Percentiles rank a stretch among this genome's conserved stretches.
Conservation (phyloP, 1,140 invertebrate species). For the Pogonomyrmex californicus region DNA sequence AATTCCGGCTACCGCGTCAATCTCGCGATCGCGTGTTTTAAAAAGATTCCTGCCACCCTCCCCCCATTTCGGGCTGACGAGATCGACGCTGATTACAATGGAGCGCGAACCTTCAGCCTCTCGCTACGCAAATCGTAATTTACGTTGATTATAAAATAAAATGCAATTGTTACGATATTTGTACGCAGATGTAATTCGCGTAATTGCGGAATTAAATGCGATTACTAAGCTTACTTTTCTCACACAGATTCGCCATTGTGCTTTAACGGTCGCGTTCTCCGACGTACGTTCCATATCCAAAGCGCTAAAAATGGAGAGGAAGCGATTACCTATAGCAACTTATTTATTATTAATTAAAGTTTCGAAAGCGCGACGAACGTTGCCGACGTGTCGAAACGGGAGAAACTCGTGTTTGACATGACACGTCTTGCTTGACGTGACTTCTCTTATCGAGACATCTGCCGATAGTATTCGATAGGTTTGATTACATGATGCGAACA, state of each 20-base stretch:
- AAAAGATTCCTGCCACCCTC: neutral
- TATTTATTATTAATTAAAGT: conserved; percentile 30
- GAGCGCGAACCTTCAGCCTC: neutral
- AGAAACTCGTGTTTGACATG: conserved; percentile 13
- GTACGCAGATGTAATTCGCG: neutral
- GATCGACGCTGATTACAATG: conserved; percentile 22
- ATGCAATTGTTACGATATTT: neutral
- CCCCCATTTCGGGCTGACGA: too few relatives aligned
- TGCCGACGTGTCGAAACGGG: neutral
- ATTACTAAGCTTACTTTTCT: neutral
- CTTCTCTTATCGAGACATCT: conserved; percentile 15
- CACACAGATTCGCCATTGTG: neutral
- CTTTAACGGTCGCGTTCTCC: neutral
- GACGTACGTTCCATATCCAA: neutral
- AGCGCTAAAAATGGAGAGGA: too few relatives aligned
- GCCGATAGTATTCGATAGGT: conserved; percentile 16
- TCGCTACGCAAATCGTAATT: neutral
- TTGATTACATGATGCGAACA: conserved; percentile 25
- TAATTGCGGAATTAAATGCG: neutral
- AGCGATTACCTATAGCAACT: neutral
- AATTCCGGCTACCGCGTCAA: conserved; percentile 21
- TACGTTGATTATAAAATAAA: neutral
- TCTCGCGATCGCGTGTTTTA: conserved; percentile 9
- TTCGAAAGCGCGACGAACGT: neutral
- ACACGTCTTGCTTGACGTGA: conserved; percentile 17